These are phyloP conservation scores for Perca schrenkii DNA, from an alignment of 2,113 vertebrate species.

Conservation along the genomic window DNA sequence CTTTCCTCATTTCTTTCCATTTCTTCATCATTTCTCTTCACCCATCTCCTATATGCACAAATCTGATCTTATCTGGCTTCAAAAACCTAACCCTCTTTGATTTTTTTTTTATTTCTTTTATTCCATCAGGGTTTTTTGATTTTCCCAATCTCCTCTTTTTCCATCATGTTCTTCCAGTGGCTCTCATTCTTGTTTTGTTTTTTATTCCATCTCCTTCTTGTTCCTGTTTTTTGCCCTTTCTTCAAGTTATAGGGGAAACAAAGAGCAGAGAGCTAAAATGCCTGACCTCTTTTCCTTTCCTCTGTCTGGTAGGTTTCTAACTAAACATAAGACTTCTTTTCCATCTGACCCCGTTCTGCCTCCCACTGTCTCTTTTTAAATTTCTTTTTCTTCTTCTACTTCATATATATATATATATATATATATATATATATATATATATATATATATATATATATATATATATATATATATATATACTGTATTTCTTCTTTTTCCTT, in stretches of 20 bases:
- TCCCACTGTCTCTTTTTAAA: neutral
- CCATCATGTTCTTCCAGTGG: constrained; percentile 32
- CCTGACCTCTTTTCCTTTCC: constrained; percentile 27
- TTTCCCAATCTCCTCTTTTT: constrained; percentile 53
- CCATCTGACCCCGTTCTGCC: constrained; percentile 27
- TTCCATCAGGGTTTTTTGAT: constrained; percentile 44
- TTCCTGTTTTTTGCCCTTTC: constrained; percentile 23
- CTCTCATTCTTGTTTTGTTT: constrained; percentile 32
- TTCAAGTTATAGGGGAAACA: constrained; percentile 26
- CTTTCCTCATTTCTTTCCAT: constrained; percentile 47
- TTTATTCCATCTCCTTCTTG: constrained; percentile 26
- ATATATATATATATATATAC: too few species aligned
- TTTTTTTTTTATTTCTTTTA: constrained; percentile 26
- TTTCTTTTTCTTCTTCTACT: accelerated
- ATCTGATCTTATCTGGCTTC: constrained; percentile 60
- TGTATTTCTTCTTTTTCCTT: neutral
- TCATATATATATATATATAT: neutral
- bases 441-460: too few species aligned
- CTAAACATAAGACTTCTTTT: constrained; percentile 39
- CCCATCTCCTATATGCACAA: constrained; percentile 53
- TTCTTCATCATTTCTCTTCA: constrained; percentile 49
- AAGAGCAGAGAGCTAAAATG: constrained; percentile 24
- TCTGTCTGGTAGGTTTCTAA: constrained; percentile 43
- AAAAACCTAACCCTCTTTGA: constrained; percentile 36
- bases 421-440: too few species aligned